These are phyloP conservation scores for Heliconius nattereri DNA, from an alignment of 1,140 invertebrate genomes.

Conservation along the genomic window DNA sequence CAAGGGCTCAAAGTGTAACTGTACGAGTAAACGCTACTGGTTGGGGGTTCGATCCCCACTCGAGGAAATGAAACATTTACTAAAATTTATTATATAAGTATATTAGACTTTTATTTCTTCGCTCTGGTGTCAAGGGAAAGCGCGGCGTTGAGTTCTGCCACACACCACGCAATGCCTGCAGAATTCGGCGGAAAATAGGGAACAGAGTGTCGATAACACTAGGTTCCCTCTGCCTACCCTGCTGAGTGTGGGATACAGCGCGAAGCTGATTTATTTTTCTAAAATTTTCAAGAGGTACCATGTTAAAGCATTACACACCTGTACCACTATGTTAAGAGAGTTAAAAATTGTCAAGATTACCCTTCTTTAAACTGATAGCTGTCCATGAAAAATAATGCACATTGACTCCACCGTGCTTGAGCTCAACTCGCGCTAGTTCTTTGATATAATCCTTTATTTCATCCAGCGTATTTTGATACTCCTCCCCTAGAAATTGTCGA, in stretches of 20 bases:
- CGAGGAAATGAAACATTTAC: neutral
- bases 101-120: neutral
- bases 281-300: too few relatives aligned
- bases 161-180: neutral
- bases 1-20: neutral
- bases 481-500: constrained; percentile 82
- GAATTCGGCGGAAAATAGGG: neutral
- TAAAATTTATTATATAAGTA: too few relatives aligned
- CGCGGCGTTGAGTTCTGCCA: neutral
- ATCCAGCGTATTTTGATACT: constrained; percentile 81
- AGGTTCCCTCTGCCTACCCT: neutral
- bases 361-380: constrained; percentile 84
- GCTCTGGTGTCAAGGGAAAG: neutral
- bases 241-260: neutral
- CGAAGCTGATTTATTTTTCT: neutral
- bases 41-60: neutral
- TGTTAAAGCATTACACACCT: neutral
- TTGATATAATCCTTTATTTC: constrained; percentile 83
- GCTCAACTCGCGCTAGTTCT: constrained; percentile 82
- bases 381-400: constrained; percentile 85
- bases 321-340: too few relatives aligned
- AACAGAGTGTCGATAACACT: neutral
- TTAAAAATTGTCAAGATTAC: constrained; percentile 58
- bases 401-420: constrained; percentile 84
- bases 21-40: neutral